Evolutionary conservation across 2,888 invertebrate species (phyloP), one percentile per base, ranked within the genome.

Genomic region (Chrysotoxum bicinctum): DNA sequence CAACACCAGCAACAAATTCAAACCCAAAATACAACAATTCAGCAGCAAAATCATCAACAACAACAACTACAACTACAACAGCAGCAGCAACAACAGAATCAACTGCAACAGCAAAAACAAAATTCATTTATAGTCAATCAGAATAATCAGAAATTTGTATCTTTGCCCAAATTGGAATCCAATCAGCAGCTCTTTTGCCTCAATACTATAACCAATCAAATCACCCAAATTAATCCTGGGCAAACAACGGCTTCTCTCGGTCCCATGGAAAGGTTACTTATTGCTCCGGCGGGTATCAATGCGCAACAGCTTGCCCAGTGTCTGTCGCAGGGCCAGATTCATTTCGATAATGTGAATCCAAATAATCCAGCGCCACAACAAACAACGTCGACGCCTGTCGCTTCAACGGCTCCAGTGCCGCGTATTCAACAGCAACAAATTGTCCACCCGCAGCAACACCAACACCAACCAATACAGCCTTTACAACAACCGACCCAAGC

Each of bases 261-360:
- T 1, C 91, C 92, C n/a, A 89, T 91, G 87, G 92, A 92, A 83
- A 89, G 91, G 3, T 74, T 92, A 37, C 82, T 92, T 21, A 92
- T 92, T 40, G 92, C 92, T 1, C 92, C 92, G 0, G 91, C 91
- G 1, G 92, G 92, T 12, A 92, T 92, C 9, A 92, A 92, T 89
- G 92, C 92, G 0, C 92, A 92, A 77, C 92, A 92, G 85, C 70
- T 92, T 83, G 91, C 91, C 0, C 91, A 92, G 73, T 92, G 92
- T 76, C 82, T 92, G 74, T 90, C 91, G 23, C 90, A 92, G 81
- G 92, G 92, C 0, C 92, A 92, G 84, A 90, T 92, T 35, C 92
- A 92, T 72, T 92, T 92, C 43, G 91, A 92, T 87, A 92, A 92
- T 85, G 90, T 92, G 9, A 92, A 91, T 77, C 88, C 88, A 64